Percentiles rank a stretch among this genome's conserved stretches.
These are phyloP conservation scores for Calephelis nemesis DNA, from an alignment of 1,140 invertebrate genomes.

Conservation along the genomic window DNA sequence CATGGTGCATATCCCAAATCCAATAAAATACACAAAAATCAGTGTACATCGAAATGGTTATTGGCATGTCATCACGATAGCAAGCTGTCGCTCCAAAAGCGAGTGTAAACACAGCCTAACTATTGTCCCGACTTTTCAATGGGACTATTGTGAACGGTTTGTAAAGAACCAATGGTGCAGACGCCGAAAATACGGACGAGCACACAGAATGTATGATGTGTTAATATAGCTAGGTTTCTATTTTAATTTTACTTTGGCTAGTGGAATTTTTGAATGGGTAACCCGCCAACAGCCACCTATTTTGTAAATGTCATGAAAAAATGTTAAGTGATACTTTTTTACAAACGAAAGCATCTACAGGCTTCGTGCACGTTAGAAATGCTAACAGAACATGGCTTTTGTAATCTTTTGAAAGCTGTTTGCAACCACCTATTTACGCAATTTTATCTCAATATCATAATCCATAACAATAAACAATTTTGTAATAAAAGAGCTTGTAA, in stretches of 20 bases:
- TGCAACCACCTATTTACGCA: too few species aligned
- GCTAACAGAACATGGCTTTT: too few species aligned
- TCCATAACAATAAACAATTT: too few species aligned
- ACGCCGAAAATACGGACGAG: constrained; percentile 22
- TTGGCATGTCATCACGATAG: constrained; percentile 33
- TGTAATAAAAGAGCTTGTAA: too few species aligned
- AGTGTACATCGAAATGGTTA: not conserved
- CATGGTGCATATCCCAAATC: not conserved
- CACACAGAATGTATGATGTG: constrained; percentile 20
- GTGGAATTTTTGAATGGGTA: not conserved
- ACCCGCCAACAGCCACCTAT: too few species aligned
- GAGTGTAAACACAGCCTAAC: constrained; percentile 47
- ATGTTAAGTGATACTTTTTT: too few species aligned
- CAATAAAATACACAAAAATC: constrained; percentile 14
- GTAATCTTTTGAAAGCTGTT: too few species aligned
- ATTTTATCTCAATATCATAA: too few species aligned
- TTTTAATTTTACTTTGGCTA: constrained; percentile 1
- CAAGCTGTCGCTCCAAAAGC: constrained; percentile 45
- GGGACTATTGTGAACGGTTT: constrained; percentile 44
- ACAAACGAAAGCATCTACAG: too few species aligned
- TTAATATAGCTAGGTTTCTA: not conserved
- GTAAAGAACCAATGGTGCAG: constrained; percentile 36
- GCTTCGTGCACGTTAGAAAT: too few species aligned
- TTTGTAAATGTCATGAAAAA: too few species aligned
- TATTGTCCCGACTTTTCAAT: constrained; percentile 56